Conservation (phyloP, 1,140 invertebrate genomes). For the Sarcophaga peregrina region DNA sequence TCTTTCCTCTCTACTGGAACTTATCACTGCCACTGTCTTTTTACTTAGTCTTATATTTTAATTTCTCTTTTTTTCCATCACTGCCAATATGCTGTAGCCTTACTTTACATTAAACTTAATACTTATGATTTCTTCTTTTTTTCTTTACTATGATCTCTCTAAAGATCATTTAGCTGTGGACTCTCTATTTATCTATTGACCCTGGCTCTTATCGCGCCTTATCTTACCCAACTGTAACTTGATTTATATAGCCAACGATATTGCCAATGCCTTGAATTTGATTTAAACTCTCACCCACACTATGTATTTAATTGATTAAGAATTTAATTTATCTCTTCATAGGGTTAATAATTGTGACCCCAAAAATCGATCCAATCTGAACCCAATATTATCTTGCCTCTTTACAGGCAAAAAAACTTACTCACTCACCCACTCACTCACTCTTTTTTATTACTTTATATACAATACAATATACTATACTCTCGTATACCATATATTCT, state of each 20-base stretch:
- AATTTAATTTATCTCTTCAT: background rate
- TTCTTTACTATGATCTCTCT: conserved; percentile 4
- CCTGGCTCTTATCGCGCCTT: background rate
- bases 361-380: background rate
- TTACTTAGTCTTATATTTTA: background rate
- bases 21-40: background rate
- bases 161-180: background rate
- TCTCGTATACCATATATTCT: background rate
- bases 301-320: background rate
- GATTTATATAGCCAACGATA: conserved; percentile 34
- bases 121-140: background rate
- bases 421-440: too few relatives aligned
- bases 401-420: too few relatives aligned
- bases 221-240: background rate
- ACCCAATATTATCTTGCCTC: too few relatives aligned
- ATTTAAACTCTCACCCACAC: background rate
- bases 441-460: too few relatives aligned
- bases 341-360: background rate
- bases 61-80: background rate
- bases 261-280: conserved; percentile 37
- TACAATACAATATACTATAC: background rate
- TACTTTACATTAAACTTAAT: background rate
- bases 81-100: background rate
- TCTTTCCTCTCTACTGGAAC: background rate
- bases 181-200: conserved; percentile 19